A percentile compares a stretch with the other conserved stretches of the same genome.
Evolutionary conservation across 2,888 invertebrate genomes (phyloP).

Genomic region (Drosophila fulvimacula): DNA sequence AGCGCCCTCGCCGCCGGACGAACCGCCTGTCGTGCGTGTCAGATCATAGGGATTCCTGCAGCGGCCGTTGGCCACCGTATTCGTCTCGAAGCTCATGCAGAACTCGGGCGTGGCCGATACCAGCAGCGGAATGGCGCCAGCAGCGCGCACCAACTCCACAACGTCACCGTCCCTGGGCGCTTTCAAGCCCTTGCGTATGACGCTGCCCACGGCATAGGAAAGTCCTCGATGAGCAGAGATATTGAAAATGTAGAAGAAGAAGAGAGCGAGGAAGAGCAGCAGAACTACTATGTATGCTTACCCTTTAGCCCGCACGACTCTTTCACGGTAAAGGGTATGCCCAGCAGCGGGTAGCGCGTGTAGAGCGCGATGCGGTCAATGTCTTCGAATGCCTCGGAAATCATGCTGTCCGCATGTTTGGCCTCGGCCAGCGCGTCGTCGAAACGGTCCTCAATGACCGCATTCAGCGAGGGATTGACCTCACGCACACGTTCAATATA

Average conservation of each 20-base stretch:
- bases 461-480: conserved; percentile 90
- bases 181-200: conserved; percentile 85
- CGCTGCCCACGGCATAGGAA: conserved; percentile 89
- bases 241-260: not conserved
- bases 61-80: conserved; percentile 91
- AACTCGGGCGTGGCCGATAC: conserved; percentile 95
- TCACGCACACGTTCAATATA: conserved; percentile 88
- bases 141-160: conserved; percentile 87
- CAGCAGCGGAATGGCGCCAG: conserved; percentile 93
- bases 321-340: conserved; percentile 93
- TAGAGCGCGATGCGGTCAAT: conserved; percentile 73
- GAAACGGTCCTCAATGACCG: conserved; percentile 89
- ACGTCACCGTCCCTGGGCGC: conserved; percentile 89
- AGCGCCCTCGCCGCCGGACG: conserved; percentile 94
- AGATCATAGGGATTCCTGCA: conserved; percentile 94
- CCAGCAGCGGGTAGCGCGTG: conserved; percentile 89
- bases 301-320: conserved; percentile 91
- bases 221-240: conserved; percentile 86
- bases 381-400: conserved; percentile 66
- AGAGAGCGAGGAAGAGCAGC: not conserved
- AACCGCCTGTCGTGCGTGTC: conserved; percentile 91
- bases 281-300: conserved; percentile 80
- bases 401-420: conserved; percentile 86
- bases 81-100: conserved; percentile 94
- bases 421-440: conserved; percentile 89